These are phyloP conservation scores for Zosterops borbonicus DNA, from an alignment of 2,113 vertebrate genomes.

Conservation along the genomic window DNA sequence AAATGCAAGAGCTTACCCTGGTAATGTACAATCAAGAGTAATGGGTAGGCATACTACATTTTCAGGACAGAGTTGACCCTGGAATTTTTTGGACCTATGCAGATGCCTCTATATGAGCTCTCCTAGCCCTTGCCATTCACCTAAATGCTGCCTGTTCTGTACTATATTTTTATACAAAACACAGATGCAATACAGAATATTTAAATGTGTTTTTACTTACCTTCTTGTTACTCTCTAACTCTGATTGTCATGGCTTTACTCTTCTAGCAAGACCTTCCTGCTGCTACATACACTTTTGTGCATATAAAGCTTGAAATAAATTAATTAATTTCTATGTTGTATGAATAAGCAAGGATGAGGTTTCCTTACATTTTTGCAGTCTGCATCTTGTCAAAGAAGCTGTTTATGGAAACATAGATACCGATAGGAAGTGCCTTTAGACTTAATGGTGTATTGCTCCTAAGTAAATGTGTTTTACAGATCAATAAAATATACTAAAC, in stretches of 20 bases:
- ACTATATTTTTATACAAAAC: neutral
- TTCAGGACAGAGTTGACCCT: neutral
- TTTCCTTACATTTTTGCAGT: neutral
- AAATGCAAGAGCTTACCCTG: neutral
- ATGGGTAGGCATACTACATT: fast-evolving
- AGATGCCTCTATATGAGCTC: neutral
- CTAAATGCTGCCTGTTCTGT: neutral
- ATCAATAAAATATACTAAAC: neutral
- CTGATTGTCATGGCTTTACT: neutral
- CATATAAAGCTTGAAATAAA: neutral
- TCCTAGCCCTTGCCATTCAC: neutral
- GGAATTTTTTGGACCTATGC: neutral
- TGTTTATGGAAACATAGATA: neutral
- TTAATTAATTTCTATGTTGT: neutral
- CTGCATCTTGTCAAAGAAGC: neutral
- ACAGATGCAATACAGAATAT: neutral
- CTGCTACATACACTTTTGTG: neutral
- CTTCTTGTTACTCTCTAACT: neutral
- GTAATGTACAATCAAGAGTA: neutral
- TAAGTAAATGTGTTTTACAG: neutral
- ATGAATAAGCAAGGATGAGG: neutral
- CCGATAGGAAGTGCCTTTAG: neutral
- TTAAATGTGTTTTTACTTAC: neutral
- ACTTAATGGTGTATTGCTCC: neutral
- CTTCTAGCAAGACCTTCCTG: neutral